Base-by-base conservation (phyloP, 1,140 invertebrate species). In the Aphis craccivora region DNA sequence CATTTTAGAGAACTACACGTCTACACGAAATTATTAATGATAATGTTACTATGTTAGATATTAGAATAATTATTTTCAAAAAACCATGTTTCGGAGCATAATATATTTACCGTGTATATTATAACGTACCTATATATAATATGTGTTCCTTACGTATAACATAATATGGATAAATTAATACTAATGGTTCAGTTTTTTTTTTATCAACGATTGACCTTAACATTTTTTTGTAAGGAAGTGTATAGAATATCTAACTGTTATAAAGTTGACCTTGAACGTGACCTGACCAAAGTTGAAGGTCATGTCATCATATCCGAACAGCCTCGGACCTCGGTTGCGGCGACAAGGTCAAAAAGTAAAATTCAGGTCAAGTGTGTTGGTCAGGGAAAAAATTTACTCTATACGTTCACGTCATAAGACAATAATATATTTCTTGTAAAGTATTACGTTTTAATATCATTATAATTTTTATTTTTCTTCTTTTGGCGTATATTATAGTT, bases 311-410 rank as follows among this genome's bases (percentile, higher is more conserved):
- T 90, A 43, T 43, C 23, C 89, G 55, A 90, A 60, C 35, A 90
- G 37, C 91, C 81, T 55, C 88, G 51, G 67, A 51, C 76, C 20
- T n/a, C 43, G 30, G n/a, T 37, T 48, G 20, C 48, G 45, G 67
- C 90, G 43, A 92, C 90, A 83, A 92, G 90, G 90, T 83, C 90
- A 51, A 92, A 92, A 83, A 81, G 81, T 53, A 93, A 93, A 84
- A 93, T 92, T 92, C 90, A 86, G 91, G 91, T 93, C 91, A 93
- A 93, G 91, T 86, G 76, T 86, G 91, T 45, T 86, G 91, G 88
- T 89, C 88, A 89, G 51, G 88, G 88, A 89, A 89, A 23, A 89
- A 89, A 89, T 51, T 40, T 60, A 40, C 53, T 81, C 3, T 48
- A 22, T 48, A 25, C 67, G 7, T 37, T 76, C 43, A 55, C 25